These are phyloP conservation scores for Lophius americanus DNA, from an alignment of 2,797 vertebrate genomes.

Conservation along the genomic window DNA sequence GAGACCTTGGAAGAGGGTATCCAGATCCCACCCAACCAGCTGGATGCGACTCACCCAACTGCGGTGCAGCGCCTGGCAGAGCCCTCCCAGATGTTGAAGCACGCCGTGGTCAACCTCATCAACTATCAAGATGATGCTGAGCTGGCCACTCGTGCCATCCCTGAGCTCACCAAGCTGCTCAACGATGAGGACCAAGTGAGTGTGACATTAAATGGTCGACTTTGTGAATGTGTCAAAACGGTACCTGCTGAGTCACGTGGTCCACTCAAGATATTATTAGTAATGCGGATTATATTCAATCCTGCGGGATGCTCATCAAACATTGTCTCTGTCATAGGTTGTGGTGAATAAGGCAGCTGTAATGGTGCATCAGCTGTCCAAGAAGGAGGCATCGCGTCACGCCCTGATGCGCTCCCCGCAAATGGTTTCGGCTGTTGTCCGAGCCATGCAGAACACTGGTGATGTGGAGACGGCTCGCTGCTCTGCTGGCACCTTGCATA, in stretches of 20 bases:
- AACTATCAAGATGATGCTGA: constrained; percentile 99
- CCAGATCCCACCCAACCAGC: constrained; percentile 95
- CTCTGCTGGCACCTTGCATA: constrained; percentile 96
- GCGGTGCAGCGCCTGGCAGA: constrained; percentile 97
- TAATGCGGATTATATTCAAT: neutral
- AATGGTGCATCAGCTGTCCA: constrained; percentile 99
- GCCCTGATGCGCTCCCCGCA: constrained; percentile 99
- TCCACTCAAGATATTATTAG: neutral
- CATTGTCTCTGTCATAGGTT: constrained; percentile 79
- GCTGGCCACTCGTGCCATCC: constrained; percentile 96
- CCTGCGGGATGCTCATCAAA: neutral
- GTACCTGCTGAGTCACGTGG: neutral
- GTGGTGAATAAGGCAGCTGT: constrained; percentile 99
- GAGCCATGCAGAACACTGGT: constrained; percentile 98
- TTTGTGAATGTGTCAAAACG: neutral
- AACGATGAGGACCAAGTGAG: constrained; percentile 98
- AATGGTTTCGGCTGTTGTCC: constrained; percentile 98
- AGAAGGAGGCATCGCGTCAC: constrained; percentile 97
- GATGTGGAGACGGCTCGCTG: constrained; percentile 98
- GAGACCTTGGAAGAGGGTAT: constrained; percentile 97
- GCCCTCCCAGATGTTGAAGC: constrained; percentile 99
- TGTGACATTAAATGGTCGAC: neutral
- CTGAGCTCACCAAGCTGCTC: constrained; percentile 96
- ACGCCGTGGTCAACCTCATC: constrained; percentile 97
- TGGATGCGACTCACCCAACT: constrained; percentile 94